Evolutionary conservation across 2,797 vertebrate species (phyloP).

Genomic region (Melanotaenia parkinsoni): DNA sequence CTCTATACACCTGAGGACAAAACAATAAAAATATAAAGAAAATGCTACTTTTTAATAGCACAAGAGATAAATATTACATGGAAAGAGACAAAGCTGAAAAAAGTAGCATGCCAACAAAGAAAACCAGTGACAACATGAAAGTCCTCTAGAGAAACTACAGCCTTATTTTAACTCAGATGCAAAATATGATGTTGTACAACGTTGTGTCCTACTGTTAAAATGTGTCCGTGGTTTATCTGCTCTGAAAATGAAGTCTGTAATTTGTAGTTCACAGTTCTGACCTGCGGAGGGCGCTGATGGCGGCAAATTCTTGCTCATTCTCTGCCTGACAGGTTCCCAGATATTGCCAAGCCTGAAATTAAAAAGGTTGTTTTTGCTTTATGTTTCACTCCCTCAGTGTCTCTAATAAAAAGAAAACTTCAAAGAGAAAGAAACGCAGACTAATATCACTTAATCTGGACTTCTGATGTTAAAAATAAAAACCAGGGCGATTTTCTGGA

Average conservation of each 20-base stretch:
- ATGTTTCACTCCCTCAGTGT: not conserved
- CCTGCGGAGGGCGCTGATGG: conserved; percentile 97
- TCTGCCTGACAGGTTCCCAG: conserved; percentile 98
- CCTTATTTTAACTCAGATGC: not conserved
- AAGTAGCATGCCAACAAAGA: not conserved
- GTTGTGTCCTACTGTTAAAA: not conserved
- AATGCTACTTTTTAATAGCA: not conserved
- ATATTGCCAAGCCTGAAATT: conserved; percentile 95
- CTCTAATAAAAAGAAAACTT: not conserved
- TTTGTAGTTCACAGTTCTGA: conserved; percentile 70
- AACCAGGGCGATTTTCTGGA: conserved; percentile 7
- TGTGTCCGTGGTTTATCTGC: not conserved
- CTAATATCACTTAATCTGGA: not conserved
- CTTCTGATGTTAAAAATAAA: conserved; percentile 9
- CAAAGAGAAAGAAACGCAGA: not conserved
- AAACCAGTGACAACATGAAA: not conserved
- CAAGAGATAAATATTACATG: not conserved
- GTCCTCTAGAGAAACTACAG: not conserved
- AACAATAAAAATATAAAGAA: not conserved
- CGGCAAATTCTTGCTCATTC: conserved; percentile 96
- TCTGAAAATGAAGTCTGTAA: not conserved
- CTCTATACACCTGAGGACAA: conserved; percentile 89
- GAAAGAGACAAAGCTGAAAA: not conserved
- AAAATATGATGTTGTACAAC: not conserved
- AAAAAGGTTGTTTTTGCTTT: not conserved